Evolutionary conservation across 2,113 vertebrate species (phyloP).

Genomic region (Pedionomus torquatus): DNA sequence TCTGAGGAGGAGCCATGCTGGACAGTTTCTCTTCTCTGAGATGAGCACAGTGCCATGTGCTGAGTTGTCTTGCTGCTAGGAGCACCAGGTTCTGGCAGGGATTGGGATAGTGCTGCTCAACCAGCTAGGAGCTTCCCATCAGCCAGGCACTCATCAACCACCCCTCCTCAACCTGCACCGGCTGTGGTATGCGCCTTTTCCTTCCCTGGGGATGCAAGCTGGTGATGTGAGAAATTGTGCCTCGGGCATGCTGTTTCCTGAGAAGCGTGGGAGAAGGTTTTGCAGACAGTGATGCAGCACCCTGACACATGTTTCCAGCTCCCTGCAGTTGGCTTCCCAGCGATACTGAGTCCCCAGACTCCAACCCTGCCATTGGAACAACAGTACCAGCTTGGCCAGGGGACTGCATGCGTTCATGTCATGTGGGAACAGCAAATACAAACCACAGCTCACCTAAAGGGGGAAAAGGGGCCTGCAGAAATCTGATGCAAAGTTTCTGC

Average conservation of each 20-base stretch:
- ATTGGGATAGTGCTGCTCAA: rapidly evolving
- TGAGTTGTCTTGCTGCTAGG: rapidly evolving
- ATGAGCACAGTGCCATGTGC: rapidly evolving
- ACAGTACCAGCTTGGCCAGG: background rate
- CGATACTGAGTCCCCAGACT: rapidly evolving
- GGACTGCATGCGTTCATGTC: rapidly evolving
- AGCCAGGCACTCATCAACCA: background rate
- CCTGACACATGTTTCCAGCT: background rate
- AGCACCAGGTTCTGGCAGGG: background rate
- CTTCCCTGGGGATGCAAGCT: rapidly evolving
- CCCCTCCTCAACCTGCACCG: rapidly evolving
- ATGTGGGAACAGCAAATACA: rapidly evolving
- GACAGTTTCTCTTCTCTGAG: background rate
- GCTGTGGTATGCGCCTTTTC: background rate
- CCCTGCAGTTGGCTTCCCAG: background rate
- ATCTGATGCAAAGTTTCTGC: background rate
- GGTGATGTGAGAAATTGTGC: rapidly evolving
- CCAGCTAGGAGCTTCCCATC: background rate
- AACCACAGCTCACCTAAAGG: rapidly evolving
- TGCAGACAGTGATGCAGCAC: background rate
- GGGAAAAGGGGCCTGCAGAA: background rate
- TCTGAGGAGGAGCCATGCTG: background rate
- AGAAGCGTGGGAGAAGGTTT: background rate
- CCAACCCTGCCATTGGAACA: background rate
- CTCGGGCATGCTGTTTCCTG: background rate